These are phyloP conservation scores for Argyra leucocephala DNA, from an alignment of 2,888 invertebrate species.

Conservation along the genomic window DNA sequence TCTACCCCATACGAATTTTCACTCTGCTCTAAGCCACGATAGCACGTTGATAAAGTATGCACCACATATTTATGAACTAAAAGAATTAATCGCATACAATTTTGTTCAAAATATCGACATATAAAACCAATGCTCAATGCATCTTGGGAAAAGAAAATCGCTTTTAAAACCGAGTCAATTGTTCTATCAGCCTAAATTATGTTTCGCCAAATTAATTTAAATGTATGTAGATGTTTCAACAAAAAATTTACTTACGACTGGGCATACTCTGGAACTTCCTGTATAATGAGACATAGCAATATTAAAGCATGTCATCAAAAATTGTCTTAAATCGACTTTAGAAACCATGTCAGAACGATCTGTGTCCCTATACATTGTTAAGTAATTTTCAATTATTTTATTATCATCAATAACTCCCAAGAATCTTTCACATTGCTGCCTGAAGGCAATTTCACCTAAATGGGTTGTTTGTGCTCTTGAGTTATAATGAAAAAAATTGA, in stretches of 20 bases:
- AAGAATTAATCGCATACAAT: conserved; percentile 65
- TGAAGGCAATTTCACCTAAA: conserved; percentile 56
- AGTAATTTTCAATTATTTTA: conserved; percentile 57
- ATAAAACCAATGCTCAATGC: conserved; percentile 65
- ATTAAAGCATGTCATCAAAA: conserved; percentile 65
- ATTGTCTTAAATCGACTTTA: conserved; percentile 53
- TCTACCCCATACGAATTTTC: conserved; percentile 50
- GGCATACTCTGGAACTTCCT: conserved; percentile 53
- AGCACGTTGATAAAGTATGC: conserved; percentile 46
- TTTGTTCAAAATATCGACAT: conserved; percentile 70
- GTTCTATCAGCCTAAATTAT: conserved; percentile 50
- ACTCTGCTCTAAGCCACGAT: conserved; percentile 46
- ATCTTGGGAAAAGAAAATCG: conserved; percentile 73
- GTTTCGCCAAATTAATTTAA: background rate
- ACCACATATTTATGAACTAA: conserved; percentile 60
- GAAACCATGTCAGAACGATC: conserved; percentile 51
- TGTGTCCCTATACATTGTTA: conserved; percentile 53
- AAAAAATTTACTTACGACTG: conserved; percentile 41
- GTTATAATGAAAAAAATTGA: conserved; percentile 51
- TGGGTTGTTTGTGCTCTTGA: conserved; percentile 53
- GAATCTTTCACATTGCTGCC: conserved; percentile 61
- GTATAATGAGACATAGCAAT: conserved; percentile 72
- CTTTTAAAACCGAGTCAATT: conserved; percentile 60
- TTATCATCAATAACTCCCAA: conserved; percentile 50
- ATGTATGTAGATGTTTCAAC: conserved; percentile 10